These are phyloP conservation scores for Cyprinus carpio DNA, from an alignment of 2,113 vertebrate species.

Conservation along the genomic window DNA sequence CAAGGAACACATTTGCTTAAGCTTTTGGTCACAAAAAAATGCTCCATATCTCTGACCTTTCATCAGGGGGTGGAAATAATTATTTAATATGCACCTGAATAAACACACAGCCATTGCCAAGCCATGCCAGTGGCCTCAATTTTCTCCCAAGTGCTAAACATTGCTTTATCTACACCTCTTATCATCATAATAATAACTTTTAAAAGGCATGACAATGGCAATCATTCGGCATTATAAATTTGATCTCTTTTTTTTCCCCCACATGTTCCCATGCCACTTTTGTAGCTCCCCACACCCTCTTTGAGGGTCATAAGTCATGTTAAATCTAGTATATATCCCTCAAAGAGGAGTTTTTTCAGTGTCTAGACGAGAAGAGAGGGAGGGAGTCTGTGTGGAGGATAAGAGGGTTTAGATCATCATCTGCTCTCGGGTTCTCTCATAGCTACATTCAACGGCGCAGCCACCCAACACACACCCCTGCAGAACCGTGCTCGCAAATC, in stretches of 20 bases:
- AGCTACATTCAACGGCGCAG: constrained; percentile 66
- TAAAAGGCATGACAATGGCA: background rate
- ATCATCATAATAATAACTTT: background rate
- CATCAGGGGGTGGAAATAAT: background rate
- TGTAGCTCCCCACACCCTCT: constrained; percentile 62
- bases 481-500: constrained; percentile 48
- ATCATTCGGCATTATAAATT: background rate
- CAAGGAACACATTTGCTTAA: background rate
- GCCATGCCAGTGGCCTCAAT: background rate
- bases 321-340: constrained; percentile 75
- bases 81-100: background rate
- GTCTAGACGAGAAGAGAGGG: constrained; percentile 66
- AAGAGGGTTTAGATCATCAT: constrained; percentile 77
- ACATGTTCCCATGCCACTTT: constrained; percentile 72
- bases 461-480: constrained; percentile 66
- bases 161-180: background rate
- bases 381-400: constrained; percentile 70
- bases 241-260: background rate
- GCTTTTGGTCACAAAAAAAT: constrained; percentile 6
- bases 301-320: constrained; percentile 69
- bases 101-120: background rate
- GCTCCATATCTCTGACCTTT: background rate
- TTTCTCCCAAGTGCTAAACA: background rate
- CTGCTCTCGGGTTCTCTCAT: constrained; percentile 70
- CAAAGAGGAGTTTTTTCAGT: constrained; percentile 72